Evolutionary conservation across 2,113 vertebrate genomes (phyloP).

Genomic region (Mormyrus iriodes): DNA sequence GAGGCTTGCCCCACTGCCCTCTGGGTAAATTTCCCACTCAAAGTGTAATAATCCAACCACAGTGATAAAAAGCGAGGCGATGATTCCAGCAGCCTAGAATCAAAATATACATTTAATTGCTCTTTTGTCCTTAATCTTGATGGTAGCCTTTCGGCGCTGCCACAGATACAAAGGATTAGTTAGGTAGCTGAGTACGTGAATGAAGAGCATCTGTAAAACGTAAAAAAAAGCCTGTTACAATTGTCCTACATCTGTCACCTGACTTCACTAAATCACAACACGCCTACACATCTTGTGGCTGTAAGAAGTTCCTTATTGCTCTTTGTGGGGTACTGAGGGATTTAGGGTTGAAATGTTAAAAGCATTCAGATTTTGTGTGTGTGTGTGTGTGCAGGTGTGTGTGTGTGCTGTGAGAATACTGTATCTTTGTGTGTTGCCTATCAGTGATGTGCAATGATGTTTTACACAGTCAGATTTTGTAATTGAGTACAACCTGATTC

Average conservation of each 20-base stretch:
- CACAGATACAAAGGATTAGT: neutral
- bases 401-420: neutral
- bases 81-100: neutral
- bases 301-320: neutral
- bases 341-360: neutral
- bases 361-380: neutral
- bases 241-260: neutral
- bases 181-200: neutral
- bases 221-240: neutral
- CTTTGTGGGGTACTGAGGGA: neutral
- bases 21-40: conserved; percentile 76
- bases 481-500: neutral
- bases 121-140: conserved; percentile 14
- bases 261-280: neutral
- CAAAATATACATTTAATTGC: conserved; percentile 26
- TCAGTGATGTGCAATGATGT: neutral
- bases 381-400: neutral
- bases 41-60: conserved; percentile 73
- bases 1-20: conserved; percentile 73
- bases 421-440: neutral
- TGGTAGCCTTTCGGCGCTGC: neutral
- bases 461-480: neutral
- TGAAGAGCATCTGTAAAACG: neutral
- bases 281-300: neutral
- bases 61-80: conserved; percentile 32